These are phyloP conservation scores for Coenonympha arcania DNA, from an alignment of 2,888 invertebrate genomes.

Conservation along the genomic window DNA sequence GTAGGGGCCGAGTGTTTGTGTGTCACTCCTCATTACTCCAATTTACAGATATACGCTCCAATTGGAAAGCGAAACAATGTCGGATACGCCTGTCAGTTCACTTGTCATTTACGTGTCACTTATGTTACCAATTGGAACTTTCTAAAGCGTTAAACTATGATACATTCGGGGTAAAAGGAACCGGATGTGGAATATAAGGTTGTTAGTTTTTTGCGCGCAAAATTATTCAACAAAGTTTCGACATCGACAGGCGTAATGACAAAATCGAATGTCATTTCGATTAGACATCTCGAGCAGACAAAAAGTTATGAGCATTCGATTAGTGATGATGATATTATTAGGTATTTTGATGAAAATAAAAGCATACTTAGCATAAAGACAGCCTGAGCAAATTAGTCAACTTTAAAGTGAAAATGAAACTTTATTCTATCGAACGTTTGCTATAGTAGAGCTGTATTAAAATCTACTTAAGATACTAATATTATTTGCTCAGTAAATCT, in stretches of 20 bases:
- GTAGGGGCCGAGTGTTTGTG: slow-evolving; percentile 11
- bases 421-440: too few species aligned
- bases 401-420: too few species aligned
- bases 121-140: slow-evolving; percentile 15
- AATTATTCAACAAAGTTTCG: slow-evolving; percentile 8
- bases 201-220: slow-evolving; percentile 9
- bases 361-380: too few species aligned
- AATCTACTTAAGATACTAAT: too few species aligned
- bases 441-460: too few species aligned
- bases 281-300: background rate
- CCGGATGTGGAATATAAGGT: slow-evolving; percentile 14
- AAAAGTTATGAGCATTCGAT: background rate
- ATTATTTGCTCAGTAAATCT: too few species aligned
- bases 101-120: slow-evolving; percentile 6
- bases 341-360: too few species aligned
- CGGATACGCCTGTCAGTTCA: slow-evolving; percentile 16
- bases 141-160: slow-evolving; percentile 14
- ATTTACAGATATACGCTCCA: too few species aligned
- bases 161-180: background rate
- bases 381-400: too few species aligned
- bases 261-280: background rate
- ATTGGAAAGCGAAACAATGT: slow-evolving; percentile 17
- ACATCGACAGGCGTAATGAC: slow-evolving; percentile 1
- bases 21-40: slow-evolving; percentile 22
- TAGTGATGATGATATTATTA: too few species aligned